Evolutionary conservation across 2,888 invertebrate genomes (phyloP).

Genomic region (Sarcophaga caerulescens): DNA sequence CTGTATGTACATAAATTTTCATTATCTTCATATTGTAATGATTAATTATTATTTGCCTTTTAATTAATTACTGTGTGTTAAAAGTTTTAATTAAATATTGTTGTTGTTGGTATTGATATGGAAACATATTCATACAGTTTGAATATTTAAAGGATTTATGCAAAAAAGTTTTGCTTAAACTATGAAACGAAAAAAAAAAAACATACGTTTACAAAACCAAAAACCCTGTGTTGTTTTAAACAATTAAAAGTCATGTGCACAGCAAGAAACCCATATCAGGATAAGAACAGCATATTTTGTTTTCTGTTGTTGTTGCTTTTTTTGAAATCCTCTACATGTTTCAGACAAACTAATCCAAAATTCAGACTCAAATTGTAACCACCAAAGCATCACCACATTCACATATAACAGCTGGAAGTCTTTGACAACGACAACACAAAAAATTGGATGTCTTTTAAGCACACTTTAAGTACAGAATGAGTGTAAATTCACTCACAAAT

Average conservation of each 20-base stretch:
- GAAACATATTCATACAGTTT: no score
- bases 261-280: not conserved
- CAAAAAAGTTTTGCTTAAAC: no score
- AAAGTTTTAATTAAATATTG: not conserved
- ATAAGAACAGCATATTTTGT: not conserved
- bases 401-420: no score
- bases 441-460: no score
- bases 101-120: no score
- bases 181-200: no score
- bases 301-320: not conserved
- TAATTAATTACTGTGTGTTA: not conserved
- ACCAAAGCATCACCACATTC: no score
- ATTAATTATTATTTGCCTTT: not conserved
- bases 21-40: not conserved
- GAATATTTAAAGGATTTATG: no score
- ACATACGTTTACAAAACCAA: no score
- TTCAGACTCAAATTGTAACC: not conserved
- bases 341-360: not conserved
- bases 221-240: not conserved
- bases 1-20: not conserved
- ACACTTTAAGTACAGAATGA: no score
- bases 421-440: no score
- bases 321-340: not conserved
- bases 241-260: not conserved
- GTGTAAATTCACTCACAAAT: no score